A percentile compares a stretch with the other conserved stretches of the same genome.
Conservation (phyloP, 2,888 invertebrate genomes). For the Standfussiana lucernea region DNA sequence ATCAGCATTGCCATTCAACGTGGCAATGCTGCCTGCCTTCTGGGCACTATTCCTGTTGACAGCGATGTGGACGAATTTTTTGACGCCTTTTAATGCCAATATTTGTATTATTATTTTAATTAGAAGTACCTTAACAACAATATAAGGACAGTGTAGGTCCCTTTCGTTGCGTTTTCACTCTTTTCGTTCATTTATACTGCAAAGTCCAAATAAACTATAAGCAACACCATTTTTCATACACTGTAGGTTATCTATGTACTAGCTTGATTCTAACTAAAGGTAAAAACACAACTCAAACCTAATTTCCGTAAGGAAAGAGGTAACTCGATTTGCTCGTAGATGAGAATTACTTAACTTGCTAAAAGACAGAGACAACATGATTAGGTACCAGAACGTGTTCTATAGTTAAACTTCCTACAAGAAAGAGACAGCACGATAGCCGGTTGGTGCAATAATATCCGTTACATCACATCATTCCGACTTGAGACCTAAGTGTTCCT, state of each 20-base stretch:
- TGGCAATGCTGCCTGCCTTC: background rate
- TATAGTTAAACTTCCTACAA: background rate
- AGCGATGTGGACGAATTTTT: background rate
- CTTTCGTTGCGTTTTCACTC: no score
- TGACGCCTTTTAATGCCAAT: background rate
- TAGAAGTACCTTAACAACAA: no score
- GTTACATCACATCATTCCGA: conserved; percentile 69
- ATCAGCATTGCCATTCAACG: background rate
- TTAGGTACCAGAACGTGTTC: background rate
- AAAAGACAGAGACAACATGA: conserved; percentile 15
- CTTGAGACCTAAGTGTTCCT: conserved; percentile 71
- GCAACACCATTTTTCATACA: background rate
- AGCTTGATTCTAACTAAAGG: background rate
- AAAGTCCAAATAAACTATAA: background rate
- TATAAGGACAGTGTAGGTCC: background rate
- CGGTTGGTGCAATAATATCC: conserved; percentile 62
- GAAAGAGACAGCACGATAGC: conserved; percentile 26
- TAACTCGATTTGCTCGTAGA: background rate
- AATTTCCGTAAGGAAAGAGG: background rate
- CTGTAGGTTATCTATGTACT: background rate
- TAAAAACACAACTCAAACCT: background rate
- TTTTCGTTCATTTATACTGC: no score
- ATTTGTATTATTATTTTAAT: no score
- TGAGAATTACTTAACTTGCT: background rate
- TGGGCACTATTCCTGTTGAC: background rate